Evolutionary conservation across 37 sponge, comb jelly and placozoan species (phyloP), one percentile per base, ranked within the genome.

Genomic region (Eunapius fragilis): DNA sequence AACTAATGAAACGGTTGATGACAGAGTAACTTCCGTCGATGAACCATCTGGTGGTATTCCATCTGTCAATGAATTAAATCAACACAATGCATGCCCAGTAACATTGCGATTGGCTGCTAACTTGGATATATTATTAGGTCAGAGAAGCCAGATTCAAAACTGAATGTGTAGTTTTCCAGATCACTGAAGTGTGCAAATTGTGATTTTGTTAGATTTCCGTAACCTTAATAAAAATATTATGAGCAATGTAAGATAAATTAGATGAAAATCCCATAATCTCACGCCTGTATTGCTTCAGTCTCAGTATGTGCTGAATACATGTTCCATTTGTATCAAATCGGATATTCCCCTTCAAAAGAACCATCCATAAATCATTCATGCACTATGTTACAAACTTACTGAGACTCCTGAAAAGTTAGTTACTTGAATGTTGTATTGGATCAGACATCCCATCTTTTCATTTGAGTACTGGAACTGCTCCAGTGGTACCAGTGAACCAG

Each of bases 21-120:
- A 68, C 68, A 78, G 31, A 2, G 68, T 69, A 38, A 77, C 25
- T 3, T 77, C 10, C 34, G 69, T 31, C 35, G 78, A 72, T 13
- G 78, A 78, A 14, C 86, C 86, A 78, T 85, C 86, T 27, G 86
- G 86, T 78, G 86, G 86, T 36, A 70, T 49, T 19, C 86, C 86
- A 77, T 85, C 86, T 85, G 80, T 31, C 10, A 26, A 35, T 9
- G 12, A 58, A 58, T 12, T 17, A 11, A 2, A 58, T 30, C 25
- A 58, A 58, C 58, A 58, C n/a, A n/a, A n/a, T n/a, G n/a, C n/a
- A n/a, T n/a, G n/a, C n/a, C n/a, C n/a, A n/a, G n/a, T n/a, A n/a
- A n/a, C n/a, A n/a, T n/a, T n/a, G n/a, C n/a, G n/a, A 58, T 58
- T 12, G 1, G 22, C 14, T 58, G 14, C 58, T 17, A 58, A 58